Base-by-base conservation (phyloP, 2,888 invertebrate species). In the Exephanes ischioxanthus region DNA sequence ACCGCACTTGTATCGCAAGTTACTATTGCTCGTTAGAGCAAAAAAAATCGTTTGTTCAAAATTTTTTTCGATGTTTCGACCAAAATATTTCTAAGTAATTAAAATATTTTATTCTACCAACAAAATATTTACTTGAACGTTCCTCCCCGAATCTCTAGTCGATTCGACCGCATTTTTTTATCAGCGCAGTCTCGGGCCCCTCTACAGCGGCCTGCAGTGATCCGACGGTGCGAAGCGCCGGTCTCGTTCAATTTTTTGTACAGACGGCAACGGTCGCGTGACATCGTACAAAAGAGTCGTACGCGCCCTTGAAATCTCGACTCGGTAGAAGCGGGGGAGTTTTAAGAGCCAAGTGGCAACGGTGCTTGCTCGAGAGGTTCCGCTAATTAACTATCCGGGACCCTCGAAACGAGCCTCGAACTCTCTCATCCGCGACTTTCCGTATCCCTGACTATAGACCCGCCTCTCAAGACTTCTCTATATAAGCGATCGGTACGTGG, bases 221-320 rank as follows among this genome's bases (percentile, higher is more conserved):
- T 30, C 16, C 14, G 45, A 30, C 9, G 11, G 16, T 1, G 26
- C 45, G 22, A 45, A 14, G 22, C 45, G 41, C 6, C 22, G 11
- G 16, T 22, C 41, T 76, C 33, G 30, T 45, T 58, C 41, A 16
- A 22, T 14, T 33, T 61, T 22, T 16, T 45, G 19, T 81, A 51
- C 70, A 78, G 48, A 66, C 19, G 11, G 33, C 26, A 48, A 19
- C 73, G 53, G 61, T 72, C 48, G 53, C 71, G 68, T 78, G 72
- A 82, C 68, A 70, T 78, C 45, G 58, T 79, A 76, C 79, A 82
- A 82, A 82, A 76, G 82, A 72, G 53, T 70, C 51, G 75, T 37
- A n/a, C 66, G 51, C 68, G 78, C 79, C 82, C 85, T 82, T 82
- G 79, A 82, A 85, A 78, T 85, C 84, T 78, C 77, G 73, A 81